phyloP scores from a whole-genome alignment of 1,140 invertebrate genomes.

The Drosophila punjabiensis region DNA sequence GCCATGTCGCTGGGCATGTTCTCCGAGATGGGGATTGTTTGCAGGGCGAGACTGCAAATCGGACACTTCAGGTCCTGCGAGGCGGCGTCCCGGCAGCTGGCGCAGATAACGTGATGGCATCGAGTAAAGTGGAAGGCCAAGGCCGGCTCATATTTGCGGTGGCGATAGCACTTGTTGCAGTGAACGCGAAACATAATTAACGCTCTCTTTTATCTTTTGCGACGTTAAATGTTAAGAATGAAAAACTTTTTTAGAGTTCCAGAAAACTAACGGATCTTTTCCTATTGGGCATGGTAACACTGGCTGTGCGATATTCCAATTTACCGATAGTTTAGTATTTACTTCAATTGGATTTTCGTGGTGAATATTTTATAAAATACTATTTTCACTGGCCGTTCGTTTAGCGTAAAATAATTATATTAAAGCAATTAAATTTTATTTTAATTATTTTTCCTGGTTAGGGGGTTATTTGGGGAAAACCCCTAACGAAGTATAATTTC shows the following conservation, averaged over 20 bases:
- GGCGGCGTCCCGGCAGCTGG: slow-evolving; percentile 11
- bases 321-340: too few relatives aligned
- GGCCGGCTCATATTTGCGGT: neutral
- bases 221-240: neutral
- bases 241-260: neutral
- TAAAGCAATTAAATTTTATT: too few relatives aligned
- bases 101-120: slow-evolving; percentile 61
- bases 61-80: slow-evolving; percentile 28
- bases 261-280: slow-evolving; percentile 29
- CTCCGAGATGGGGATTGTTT: slow-evolving; percentile 10
- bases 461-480: too few relatives aligned
- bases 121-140: slow-evolving; percentile 30
- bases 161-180: slow-evolving; percentile 50
- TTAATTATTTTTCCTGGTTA: too few relatives aligned
- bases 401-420: too few relatives aligned
- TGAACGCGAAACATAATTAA: slow-evolving; percentile 48
- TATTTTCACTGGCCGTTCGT: too few relatives aligned
- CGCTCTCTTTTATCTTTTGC: too few relatives aligned
- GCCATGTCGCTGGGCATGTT: slow-evolving; percentile 50
- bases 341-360: too few relatives aligned
- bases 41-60: slow-evolving; percentile 22
- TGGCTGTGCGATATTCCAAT: neutral
- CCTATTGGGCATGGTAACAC: neutral
- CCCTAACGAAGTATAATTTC: too few relatives aligned
- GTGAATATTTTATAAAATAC: too few relatives aligned